Evolutionary conservation across 2,113 vertebrate genomes (phyloP).

Genomic region (Plectropomus leopardus): DNA sequence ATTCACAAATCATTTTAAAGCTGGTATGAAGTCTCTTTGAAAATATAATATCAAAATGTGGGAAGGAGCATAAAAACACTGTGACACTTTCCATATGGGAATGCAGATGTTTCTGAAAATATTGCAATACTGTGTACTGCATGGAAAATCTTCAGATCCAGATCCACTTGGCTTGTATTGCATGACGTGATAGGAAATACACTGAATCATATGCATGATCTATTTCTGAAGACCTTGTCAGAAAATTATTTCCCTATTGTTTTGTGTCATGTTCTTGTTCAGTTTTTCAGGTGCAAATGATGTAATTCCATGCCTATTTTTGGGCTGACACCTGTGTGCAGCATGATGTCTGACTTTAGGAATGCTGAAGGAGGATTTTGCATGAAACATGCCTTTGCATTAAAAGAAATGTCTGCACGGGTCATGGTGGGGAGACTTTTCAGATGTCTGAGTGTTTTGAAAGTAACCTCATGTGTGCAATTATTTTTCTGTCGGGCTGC

Average conservation of each 20-base stretch:
- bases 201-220: too few relatives aligned
- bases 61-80: background rate
- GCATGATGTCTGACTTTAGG: background rate
- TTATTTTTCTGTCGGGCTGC: conserved; percentile 38
- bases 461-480: background rate
- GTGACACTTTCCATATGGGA: background rate
- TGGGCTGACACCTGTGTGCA: too few relatives aligned
- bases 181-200: too few relatives aligned
- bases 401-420: background rate
- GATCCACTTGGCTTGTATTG: too few relatives aligned
- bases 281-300: background rate
- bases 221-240: too few relatives aligned
- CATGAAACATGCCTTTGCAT: too few relatives aligned
- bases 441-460: background rate
- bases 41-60: background rate
- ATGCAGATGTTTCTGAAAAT: background rate
- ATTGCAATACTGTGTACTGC: background rate
- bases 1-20: conserved; percentile 5
- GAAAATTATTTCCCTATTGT: too few relatives aligned
- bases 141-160: too few relatives aligned
- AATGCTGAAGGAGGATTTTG: background rate
- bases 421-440: background rate
- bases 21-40: background rate
- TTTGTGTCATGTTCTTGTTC: background rate
- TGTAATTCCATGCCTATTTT: background rate